A percentile compares a stretch with the other conserved stretches of the same genome.
These are phyloP conservation scores for Temnothorax rugatulus DNA, from an alignment of 2,888 invertebrate genomes.

Conservation along the genomic window DNA sequence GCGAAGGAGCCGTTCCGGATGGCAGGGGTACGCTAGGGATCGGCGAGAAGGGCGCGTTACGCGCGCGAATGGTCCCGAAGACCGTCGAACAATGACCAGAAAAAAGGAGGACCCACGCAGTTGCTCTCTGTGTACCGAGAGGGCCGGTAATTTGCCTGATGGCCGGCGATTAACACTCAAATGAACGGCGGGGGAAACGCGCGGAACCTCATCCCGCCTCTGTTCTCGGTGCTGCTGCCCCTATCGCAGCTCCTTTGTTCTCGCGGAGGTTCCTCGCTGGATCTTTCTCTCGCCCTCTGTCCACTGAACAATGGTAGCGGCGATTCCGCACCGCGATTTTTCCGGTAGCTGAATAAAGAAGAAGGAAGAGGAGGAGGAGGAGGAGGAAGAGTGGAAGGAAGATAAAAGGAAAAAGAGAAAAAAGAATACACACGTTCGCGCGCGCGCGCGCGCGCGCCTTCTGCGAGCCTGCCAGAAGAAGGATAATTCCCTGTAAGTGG, in stretches of 20 bases:
- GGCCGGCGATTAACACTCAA: conserved; percentile 76
- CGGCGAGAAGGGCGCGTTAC: conserved; percentile 55
- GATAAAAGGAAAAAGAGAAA: conserved; percentile 51
- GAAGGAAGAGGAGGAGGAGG: conserved; percentile 30
- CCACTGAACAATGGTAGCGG: conserved; percentile 75
- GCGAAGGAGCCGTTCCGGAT: conserved; percentile 1
- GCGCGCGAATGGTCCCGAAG: conserved; percentile 57
- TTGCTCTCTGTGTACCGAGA: conserved; percentile 62
- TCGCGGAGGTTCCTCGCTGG: conserved; percentile 60
- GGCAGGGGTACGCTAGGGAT: conserved; percentile 16
- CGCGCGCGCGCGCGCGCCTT: conserved; percentile 57
- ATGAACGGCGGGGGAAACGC: conserved; percentile 65
- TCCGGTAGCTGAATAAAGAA: conserved; percentile 71
- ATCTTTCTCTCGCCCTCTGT: conserved; percentile 56
- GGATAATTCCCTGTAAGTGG: conserved; percentile 84
- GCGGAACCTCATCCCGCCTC: conserved; percentile 18
- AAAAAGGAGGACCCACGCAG: conserved; percentile 53
- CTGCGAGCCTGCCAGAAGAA: conserved; percentile 69
- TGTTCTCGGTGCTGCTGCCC: conserved; percentile 26
- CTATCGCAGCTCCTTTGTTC: conserved; percentile 67
- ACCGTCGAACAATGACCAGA: conserved; percentile 53
- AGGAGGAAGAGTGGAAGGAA: conserved; percentile 43
- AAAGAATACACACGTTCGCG: conserved; percentile 48
- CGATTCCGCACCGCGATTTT: conserved; percentile 75
- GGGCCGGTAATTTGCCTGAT: conserved; percentile 73